Evolutionary conservation across 2,113 vertebrate species (phyloP), one percentile per base, ranked within the genome.

Genomic region (Oreotragus oreotragus): DNA sequence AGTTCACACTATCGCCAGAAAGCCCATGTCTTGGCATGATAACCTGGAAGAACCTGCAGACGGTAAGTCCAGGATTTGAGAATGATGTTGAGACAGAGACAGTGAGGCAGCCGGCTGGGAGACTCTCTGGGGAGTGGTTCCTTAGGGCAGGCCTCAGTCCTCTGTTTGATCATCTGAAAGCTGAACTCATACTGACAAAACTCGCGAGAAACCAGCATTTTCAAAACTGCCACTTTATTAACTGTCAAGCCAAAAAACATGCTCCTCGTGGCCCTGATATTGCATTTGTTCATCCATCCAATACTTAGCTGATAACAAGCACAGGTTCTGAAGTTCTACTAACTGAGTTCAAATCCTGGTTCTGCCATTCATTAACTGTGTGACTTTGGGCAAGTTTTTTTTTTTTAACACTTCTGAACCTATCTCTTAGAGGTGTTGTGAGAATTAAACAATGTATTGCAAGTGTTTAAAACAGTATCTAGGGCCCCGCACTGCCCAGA

Each of bases 1-100:
- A 99, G 99, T 99, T 91, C 99, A 99, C 51, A 62, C 98, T 0
- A 94, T 99, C 3, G 8, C 99, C n/a, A 99, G 99, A 97, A 99
- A 99, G 93, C 99, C 99, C 33, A 99, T 99, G 99, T 98, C 99
- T 39, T 98, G 98, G 96, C 99, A 99, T 55, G 98, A 98, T 7
- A 95, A 98, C 1, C 90, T 98, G 90, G 97, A 98, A 1, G 97
- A 99, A 79, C 94, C 97, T 0, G 98, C 98, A 73, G 98, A 99
- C 19, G 98, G 99, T 99, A 98, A 99, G 99, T 96, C 14, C 60
- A 21, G 62, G 49, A 16, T 19, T 81, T 80, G 57, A 80, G 94
- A 73, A 64, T 2, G 14, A 25, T 0, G 0, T 10, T 80, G 83
- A 76, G 10, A 23, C 11, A 62, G n/a, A 85, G 45, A 36, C 4